Percentiles rank a stretch among this genome's conserved stretches.
Conservation (phyloP, 2,888 invertebrate genomes). For the Caenorhabditis angaria region DNA sequence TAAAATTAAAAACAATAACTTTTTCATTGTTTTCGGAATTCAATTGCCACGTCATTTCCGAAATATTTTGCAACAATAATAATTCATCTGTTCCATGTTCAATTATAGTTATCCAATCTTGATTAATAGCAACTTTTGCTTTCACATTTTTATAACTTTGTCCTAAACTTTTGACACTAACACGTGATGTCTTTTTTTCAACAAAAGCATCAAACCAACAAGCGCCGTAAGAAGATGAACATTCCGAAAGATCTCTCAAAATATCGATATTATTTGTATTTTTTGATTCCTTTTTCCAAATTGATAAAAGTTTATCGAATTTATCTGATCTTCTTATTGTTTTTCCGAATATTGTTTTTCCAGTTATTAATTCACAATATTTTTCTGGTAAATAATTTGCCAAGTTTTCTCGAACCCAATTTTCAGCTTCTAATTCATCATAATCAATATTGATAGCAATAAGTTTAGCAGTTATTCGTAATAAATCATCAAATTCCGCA, state of each 20-base stretch:
- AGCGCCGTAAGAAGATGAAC: background rate
- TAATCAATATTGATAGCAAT: background rate
- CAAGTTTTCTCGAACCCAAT: background rate
- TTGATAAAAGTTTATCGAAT: background rate
- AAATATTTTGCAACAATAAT: background rate
- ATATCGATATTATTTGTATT: background rate
- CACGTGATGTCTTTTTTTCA: background rate
- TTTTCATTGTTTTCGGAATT: background rate
- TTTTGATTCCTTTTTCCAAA: background rate
- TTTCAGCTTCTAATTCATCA: background rate
- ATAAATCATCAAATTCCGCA: background rate
- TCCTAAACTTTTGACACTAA: background rate
- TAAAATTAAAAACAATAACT: background rate
- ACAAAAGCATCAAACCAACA: background rate
- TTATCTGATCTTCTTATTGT: background rate
- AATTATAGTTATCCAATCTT: background rate
- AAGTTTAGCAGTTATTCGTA: background rate
- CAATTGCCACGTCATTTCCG: background rate
- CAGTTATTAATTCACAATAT: background rate
- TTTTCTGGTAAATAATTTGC: background rate
- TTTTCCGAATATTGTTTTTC: background rate
- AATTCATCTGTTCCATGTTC: background rate
- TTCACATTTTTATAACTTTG: background rate
- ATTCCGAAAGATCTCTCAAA: background rate
- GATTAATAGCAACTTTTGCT: background rate